Evolutionary conservation across 2,113 vertebrate genomes (phyloP), one percentile per base, ranked within the genome.

Genomic region (Gulo gulo): DNA sequence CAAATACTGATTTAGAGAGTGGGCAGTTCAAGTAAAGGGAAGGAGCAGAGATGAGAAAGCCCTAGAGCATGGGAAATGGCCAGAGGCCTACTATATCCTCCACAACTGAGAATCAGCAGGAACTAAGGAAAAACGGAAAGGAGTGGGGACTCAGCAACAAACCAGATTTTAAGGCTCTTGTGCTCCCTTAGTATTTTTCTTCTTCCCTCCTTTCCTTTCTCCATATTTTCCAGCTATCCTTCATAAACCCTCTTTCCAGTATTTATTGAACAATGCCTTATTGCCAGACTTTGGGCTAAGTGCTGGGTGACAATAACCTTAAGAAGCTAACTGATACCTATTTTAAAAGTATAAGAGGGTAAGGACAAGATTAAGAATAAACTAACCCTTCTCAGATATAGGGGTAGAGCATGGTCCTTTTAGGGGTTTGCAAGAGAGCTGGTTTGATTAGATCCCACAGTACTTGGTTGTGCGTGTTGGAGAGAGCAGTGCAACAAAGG

Each of bases 331-430:
- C 6, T 85, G 31, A 36, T 69, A 21, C 11, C 14, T 74, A 39
- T 84, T 61, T 73, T 45, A 74, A 67, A 90, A 79, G 29, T 45
- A 39, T 23, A 71, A 79, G 5, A 14, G 7, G 24, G 11, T 45
- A 29, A 87, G 16, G 57, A 36, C n/a, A 36, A 7, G 29, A 50
- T 57, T 55, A 84, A 42, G 39, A 29, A 36, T 11, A 5, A 86
- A 23, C 31, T 76, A 84, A 59, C 16, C 29, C n/a, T 85, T 76
- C 16, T 61, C 18, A 34, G 31, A 34, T 71, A 20, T 61, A 26
- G 3, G 0, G 9, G 0, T 0, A 67, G 52, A 55, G 39, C 0
- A 11, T 88, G 16, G 24, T 50, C 20, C 5, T 29, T 89, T 57
- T 69, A 78, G 45, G 45, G n/a, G 9, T 67, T 57, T 59, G 9